Base-by-base conservation (phyloP, 1,140 invertebrate genomes). In the Drosophila truncata region DNA sequence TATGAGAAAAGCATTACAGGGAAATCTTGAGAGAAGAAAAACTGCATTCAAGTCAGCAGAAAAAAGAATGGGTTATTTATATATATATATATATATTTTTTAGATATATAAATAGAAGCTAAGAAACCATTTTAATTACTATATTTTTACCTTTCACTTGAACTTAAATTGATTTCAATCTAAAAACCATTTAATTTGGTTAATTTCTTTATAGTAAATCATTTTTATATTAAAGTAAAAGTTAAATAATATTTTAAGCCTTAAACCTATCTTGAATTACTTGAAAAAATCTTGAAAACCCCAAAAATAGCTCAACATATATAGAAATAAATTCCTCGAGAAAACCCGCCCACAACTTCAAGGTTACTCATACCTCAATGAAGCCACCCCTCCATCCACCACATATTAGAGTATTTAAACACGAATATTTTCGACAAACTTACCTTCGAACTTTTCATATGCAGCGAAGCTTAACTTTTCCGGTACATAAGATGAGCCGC, bases 361-460 rank as follows among this genome's bases (percentile, higher is more conserved):
- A 16, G 25, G 31, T 37, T 25, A 27, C 50, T 3, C 27, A 31
- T 41, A n/a, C 14, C 20, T 16, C 27, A 42, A 31, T 27, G 9
- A 29, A 29, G 1, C 27, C 9, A 18, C 11, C 29, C 20, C 18
- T 16, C 39, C 13, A 4, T n/a, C n/a, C 16, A 31, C 16, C 25
- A 10, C 37, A 5, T 70, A 5, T 70, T 31, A 58, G 69, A 71
- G 69, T 70, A 71, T 41, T 58, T 31, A 63, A 59, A 37, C 57
- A 62, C 55, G 63, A 66, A 75, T 65, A 80, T 69, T 85, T 85
- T 78, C 23, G 58, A 25, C 20, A 79, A 73, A 87, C 92, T 95
- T 94, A 97, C 97, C 97, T 96, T 98, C 96, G 93, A 97, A 98
- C 93, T 97, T 97, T 93, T 98, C 96, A 90, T 96, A 96, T 42